Evolutionary conservation across 2,888 invertebrate species (phyloP), one percentile per base, ranked within the genome.

Genomic region (Drosophila falleni): DNA sequence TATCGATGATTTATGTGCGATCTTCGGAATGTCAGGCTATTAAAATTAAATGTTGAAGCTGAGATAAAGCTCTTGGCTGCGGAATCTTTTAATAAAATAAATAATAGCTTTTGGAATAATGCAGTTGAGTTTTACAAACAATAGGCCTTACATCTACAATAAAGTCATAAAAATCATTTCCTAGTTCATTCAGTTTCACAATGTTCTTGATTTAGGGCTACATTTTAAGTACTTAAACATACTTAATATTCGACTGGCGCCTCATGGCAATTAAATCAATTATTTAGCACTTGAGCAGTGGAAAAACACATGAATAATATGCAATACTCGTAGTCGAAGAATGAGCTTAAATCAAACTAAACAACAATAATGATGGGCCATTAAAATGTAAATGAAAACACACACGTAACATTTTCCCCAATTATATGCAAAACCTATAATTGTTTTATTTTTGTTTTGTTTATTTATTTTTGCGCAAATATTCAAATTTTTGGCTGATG

Each of bases 211-310:
- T 61, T 61, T 68, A 75, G 77, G 75, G 50, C 62, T n/a, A 16
- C 6, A 31, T 51, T 53, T 69, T 61, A 44, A 62, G 72, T 54
- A 66, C 60, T 59, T 39, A 50, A 63, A 39, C 47, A 64, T 74
- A 74, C 71, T 77, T 78, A 63, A 78, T 58, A 78, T 78, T 78
- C 77, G 59, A 42, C 39, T 47, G 70, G 63, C 67, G 65, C 78
- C 63, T 13, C 29, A 33, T 9, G 42, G 58, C 51, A 74, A 74
- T 77, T 71, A 78, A 77, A 62, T 74, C 44, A 67, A 67, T 71
- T 59, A 64, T 46, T 69, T 58, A 51, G 39, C 64, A 58, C 44
- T 60, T 64, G 69, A 69, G 49, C 46, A 71, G 51, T 59, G 42
- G 56, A 46, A 39, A 23, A 58, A 54, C 55, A 53, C 70, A 35